Evolutionary conservation across 2,797 vertebrate genomes (phyloP).

Genomic region (Schizopygopsis malacanthus): DNA sequence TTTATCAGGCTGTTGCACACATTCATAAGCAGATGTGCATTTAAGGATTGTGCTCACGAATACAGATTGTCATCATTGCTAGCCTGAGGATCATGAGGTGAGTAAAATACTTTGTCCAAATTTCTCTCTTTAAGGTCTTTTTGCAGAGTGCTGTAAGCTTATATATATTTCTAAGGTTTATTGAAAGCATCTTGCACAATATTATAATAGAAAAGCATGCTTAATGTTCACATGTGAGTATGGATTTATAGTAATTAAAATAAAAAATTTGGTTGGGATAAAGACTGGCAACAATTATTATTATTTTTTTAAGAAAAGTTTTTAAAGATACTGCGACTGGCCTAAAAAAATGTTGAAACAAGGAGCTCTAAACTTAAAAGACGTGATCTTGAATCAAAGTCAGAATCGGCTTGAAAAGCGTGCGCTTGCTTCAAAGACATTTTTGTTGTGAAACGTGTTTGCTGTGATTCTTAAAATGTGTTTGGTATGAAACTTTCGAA

Average conservation of each 20-base stretch:
- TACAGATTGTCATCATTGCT: not conserved
- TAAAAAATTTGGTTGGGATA: not conserved
- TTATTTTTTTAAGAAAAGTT: not conserved
- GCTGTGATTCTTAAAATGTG: not conserved
- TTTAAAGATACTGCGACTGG: not conserved
- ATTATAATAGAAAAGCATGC: not conserved
- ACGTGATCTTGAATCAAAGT: conserved; percentile 10
- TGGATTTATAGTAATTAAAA: not conserved
- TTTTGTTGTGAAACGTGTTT: not conserved
- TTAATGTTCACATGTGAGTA: not conserved
- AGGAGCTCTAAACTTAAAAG: conserved; percentile 9
- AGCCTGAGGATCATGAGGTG: conserved; percentile 29
- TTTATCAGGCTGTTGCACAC: not conserved
- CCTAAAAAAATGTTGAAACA: not conserved
- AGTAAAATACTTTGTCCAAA: not conserved
- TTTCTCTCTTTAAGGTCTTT: not conserved
- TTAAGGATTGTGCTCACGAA: not conserved
- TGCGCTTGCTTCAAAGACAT: not conserved
- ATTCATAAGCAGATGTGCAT: not conserved
- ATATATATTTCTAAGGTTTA: not conserved
- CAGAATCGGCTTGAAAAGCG: not conserved
- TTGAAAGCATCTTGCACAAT: not conserved
- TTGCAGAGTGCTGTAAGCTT: not conserved
- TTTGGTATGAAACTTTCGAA: not conserved
- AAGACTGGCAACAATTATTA: not conserved